Conservation (phyloP, 2,888 invertebrate genomes). For the Silvanus unidentatus region DNA sequence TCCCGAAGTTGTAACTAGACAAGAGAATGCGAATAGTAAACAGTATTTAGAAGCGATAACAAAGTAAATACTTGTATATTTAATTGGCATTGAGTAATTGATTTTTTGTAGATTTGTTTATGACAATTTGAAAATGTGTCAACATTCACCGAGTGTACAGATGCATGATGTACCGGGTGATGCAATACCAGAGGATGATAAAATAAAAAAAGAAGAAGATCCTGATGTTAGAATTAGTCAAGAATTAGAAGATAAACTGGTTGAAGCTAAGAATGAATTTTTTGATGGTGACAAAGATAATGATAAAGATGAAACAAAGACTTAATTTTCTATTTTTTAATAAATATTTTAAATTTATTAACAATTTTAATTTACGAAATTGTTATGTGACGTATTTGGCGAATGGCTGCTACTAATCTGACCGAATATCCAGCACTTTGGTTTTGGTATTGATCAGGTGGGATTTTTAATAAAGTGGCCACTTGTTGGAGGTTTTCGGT, state of each 20-base stretch:
- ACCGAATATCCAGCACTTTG: conserved; percentile 64
- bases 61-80: conserved; percentile 37
- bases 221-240: conserved; percentile 74
- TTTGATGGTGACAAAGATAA: conserved; percentile 88
- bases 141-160: conserved; percentile 93
- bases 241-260: conserved; percentile 73
- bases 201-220: conserved; percentile 70
- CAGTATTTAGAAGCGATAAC: conserved; percentile 92
- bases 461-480: conserved; percentile 59
- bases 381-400: conserved; percentile 68
- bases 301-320: conserved; percentile 61
- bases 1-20: conserved; percentile 81
- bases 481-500: conserved; percentile 64
- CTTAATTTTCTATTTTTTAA: too few relatives aligned
- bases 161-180: conserved; percentile 94
- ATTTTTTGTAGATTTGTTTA: conserved; percentile 60
- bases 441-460: conserved; percentile 61
- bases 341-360: too few relatives aligned
- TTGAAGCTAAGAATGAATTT: conserved; percentile 83
- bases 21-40: conserved; percentile 91
- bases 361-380: too few relatives aligned
- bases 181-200: conserved; percentile 64
- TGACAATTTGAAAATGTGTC: conserved; percentile 90
- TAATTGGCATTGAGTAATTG: neutral
- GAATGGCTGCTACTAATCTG: conserved; percentile 65